These are phyloP conservation scores for Drosophila busckii DNA, from an alignment of 1,140 invertebrate species.

Conservation along the genomic window DNA sequence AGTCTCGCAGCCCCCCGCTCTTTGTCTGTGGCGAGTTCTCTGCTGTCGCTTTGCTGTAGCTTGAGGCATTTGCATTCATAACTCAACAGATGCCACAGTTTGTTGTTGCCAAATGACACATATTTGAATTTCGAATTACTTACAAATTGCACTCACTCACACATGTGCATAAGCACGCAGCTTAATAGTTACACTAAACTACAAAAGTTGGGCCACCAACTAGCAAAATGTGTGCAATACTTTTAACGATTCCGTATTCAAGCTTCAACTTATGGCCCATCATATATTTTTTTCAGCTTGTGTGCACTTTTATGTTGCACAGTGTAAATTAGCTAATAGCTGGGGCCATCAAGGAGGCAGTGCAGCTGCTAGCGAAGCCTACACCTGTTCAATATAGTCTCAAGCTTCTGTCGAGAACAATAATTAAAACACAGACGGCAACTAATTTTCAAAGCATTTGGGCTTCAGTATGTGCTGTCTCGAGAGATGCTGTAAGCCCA, in stretches of 20 bases:
- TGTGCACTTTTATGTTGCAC: too few relatives aligned
- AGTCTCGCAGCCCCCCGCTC: too few relatives aligned
- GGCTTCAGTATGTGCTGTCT: too few relatives aligned
- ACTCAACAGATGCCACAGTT: conserved; percentile 58
- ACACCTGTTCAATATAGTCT: conserved; percentile 38
- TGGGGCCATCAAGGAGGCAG: conserved; percentile 12
- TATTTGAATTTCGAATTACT: conserved; percentile 64
- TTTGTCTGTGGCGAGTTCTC: too few relatives aligned
- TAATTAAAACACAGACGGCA: conserved; percentile 58
- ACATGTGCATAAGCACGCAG: conserved; percentile 28
- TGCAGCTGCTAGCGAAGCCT: conserved; percentile 27
- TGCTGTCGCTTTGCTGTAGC: conserved; percentile 21
- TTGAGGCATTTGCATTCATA: conserved; percentile 70
- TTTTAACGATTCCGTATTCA: too few relatives aligned
- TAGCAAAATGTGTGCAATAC: too few relatives aligned
- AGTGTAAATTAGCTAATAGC: conserved; percentile 43
- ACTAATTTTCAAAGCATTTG: conserved; percentile 46
- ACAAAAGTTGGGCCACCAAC: too few relatives aligned
- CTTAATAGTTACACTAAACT: conserved; percentile 30
- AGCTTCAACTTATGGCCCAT: too few relatives aligned
- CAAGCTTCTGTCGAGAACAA: conserved; percentile 21
- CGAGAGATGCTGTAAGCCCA: too few relatives aligned
- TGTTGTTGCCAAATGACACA: conserved; percentile 66
- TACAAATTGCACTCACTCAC: conserved; percentile 23
- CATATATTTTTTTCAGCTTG: too few relatives aligned